A percentile compares a stretch with the other conserved stretches of the same genome.
Evolutionary conservation across 2,797 vertebrate species (phyloP).

Genomic region (Hypotaenidia okinawae): DNA sequence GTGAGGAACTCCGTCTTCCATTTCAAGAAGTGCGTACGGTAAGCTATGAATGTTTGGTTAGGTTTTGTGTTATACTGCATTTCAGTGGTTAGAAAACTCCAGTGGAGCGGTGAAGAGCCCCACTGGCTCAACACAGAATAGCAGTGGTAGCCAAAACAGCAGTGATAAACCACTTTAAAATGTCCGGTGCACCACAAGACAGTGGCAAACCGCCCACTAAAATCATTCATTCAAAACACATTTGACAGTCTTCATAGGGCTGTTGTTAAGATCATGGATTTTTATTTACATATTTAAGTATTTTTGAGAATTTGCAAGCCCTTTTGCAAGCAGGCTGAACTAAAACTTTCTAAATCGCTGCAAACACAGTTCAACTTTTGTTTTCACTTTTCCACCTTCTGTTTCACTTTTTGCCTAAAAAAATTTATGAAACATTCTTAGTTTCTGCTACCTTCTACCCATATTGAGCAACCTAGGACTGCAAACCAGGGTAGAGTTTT

Average conservation of each 20-base stretch:
- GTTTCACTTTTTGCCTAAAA: neutral
- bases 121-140: neutral
- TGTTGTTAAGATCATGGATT: neutral
- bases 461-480: neutral
- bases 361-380: neutral
- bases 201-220: neutral
- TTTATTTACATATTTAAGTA: constrained; percentile 2
- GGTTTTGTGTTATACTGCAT: neutral
- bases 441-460: constrained; percentile 37
- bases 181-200: neutral
- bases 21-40: neutral
- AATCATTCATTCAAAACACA: neutral
- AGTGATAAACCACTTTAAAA: constrained; percentile 39
- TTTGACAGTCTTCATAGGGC: neutral
- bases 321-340: neutral
- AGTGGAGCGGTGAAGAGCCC: neutral
- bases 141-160: neutral
- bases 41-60: neutral
- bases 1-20: neutral
- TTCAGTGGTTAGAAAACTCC: constrained; percentile 7
- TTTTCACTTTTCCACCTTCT: neutral
- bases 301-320: neutral
- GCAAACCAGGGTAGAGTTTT: constrained; percentile 46
- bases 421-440: neutral
- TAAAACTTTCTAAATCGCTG: neutral